A percentile compares a stretch with the other conserved stretches of the same genome.
Evolutionary conservation across 2,888 invertebrate genomes (phyloP).

Genomic region (Baccha elongata): DNA sequence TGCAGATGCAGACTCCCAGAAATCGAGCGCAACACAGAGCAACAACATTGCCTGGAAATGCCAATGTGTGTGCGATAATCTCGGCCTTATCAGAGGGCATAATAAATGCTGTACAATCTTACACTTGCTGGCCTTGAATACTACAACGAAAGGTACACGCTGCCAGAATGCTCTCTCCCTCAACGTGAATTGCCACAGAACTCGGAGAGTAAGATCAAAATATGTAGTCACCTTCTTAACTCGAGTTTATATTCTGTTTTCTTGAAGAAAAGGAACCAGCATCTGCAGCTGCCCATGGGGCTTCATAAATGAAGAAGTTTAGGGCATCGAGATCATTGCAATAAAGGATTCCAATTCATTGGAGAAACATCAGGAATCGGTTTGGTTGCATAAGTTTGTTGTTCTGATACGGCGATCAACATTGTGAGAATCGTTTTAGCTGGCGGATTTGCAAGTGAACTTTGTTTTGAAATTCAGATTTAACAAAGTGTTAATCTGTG

Average conservation of each 20-base stretch:
- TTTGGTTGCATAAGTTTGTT: conserved; percentile 17
- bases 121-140: conserved; percentile 74
- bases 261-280: conserved; percentile 12
- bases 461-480: neutral
- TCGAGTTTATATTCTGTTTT: conserved; percentile 58
- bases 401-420: conserved; percentile 28
- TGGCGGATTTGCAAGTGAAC: neutral
- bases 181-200: conserved; percentile 24
- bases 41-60: conserved; percentile 68
- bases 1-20: conserved; percentile 61
- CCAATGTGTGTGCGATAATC: conserved; percentile 73
- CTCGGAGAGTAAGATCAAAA: conserved; percentile 51
- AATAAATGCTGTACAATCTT: conserved; percentile 73
- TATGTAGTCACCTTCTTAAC: conserved; percentile 67
- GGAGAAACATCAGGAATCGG: conserved; percentile 8
- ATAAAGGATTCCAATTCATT: conserved; percentile 49
- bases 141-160: conserved; percentile 65
- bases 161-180: conserved; percentile 63
- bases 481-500: conserved; percentile 4
- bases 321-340: conserved; percentile 66
- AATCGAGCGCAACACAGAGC: conserved; percentile 56
- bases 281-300: conserved; percentile 48
- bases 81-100: conserved; percentile 70
- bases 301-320: conserved; percentile 70
- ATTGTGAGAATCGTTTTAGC: conserved; percentile 7